Base-by-base conservation (phyloP, 1,140 invertebrate species). In the Zophobas atratus region DNA sequence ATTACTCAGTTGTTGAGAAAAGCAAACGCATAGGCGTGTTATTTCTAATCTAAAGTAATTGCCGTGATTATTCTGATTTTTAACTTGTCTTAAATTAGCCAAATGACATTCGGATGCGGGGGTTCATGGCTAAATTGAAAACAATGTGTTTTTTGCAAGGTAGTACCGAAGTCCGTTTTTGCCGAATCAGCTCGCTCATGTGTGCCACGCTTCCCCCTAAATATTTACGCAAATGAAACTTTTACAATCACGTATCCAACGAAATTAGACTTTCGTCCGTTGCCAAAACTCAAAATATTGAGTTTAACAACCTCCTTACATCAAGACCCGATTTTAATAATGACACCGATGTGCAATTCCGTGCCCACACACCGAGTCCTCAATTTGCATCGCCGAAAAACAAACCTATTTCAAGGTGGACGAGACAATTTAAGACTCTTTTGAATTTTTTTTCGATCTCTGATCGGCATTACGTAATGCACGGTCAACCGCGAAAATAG, bases 221-320 rank as follows among this genome's bases (percentile, higher is more conserved):
- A 67, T 67, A 67, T 67, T 67, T 67, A 67, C 60, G 60, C 39
- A 67, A 67, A 67, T 46, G 60, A 67, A 51, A 20, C n/a, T 51
- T 20, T 51, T 51, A 51, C 49, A 51, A 51, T 51, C 49, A 67
- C 60, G 60, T 32, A 67, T 43, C n/a, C 6, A 1, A 38, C 60
- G 20, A 43, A 67, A 67, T 67, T 67, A 67, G 60, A 46, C 1
- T 39, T 32, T 32, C n/a, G 43, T 32, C 8, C 60, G 60, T 67
- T 46, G 60, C 60, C 60, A 67, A 51, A 63, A 38, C 39, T 63
- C 57, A 33, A 39, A 67, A 67, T n/a, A 43, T 43, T 67, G 41
- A n/a, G 60, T 38, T 67, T 67, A 67, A 67, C 60, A 67, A 67
- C 60, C 60, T 67, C 60, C 60, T 43, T 33, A 67, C 60, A 67